phyloP scores from a whole-genome alignment of 2,113 vertebrate species.

The Phrynocephalus versicolor region DNA sequence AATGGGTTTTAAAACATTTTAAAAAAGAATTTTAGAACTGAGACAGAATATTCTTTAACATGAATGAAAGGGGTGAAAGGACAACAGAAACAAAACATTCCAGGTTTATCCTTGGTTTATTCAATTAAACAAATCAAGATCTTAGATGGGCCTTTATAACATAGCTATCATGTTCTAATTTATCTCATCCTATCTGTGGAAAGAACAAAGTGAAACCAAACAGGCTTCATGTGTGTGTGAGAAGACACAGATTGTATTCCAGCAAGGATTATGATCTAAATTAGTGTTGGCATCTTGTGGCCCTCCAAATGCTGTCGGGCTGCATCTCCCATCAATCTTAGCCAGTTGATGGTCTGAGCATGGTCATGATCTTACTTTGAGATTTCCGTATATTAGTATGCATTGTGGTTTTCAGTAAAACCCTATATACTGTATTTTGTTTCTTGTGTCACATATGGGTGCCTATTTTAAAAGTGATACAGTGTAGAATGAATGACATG shows the following conservation, averaged over 20 bases:
- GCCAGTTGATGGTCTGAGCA: neutral
- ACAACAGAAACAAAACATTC: no score
- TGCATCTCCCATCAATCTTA: neutral
- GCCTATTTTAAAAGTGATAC: neutral
- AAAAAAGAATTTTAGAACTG: no score
- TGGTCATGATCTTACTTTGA: neutral
- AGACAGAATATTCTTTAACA: no score
- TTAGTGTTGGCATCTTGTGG: no score
- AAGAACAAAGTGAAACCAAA: neutral
- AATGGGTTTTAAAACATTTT: neutral
- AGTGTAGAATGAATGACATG: neutral
- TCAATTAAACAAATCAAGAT: neutral
- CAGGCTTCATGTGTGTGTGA: neutral
- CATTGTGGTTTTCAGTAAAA: neutral
- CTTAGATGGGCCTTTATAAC: neutral
- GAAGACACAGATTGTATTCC: neutral
- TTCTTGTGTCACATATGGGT: neutral
- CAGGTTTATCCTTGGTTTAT: neutral
- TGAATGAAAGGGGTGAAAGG: no score
- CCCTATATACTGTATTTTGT: neutral
- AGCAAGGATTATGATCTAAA: neutral
- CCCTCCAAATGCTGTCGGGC: neutral
- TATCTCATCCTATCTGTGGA: neutral
- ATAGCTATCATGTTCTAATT: neutral
- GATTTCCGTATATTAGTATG: no score